These are phyloP conservation scores for Eueremaeus valkanovi DNA, from an alignment of 2,888 invertebrate genomes.

Conservation along the genomic window DNA sequence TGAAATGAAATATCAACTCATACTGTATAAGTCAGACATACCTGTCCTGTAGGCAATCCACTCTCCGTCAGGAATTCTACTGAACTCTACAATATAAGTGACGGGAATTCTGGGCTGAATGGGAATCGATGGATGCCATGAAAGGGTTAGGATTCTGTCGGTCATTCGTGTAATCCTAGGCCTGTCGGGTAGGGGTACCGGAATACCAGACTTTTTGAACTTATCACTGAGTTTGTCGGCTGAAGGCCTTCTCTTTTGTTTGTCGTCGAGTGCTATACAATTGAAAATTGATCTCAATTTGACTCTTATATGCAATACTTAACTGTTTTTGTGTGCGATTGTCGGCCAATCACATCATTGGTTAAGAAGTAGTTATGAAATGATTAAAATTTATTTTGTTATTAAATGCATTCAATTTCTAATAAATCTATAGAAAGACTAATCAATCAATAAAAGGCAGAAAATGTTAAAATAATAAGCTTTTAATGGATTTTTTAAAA, in stretches of 20 bases:
- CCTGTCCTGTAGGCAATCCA: conserved; percentile 85
- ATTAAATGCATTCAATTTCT: conserved; percentile 21
- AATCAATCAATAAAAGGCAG: conserved; percentile 24
- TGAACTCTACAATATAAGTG: conserved; percentile 91
- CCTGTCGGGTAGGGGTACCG: conserved; percentile 78
- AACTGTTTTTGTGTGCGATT: not conserved
- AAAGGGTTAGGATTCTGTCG: conserved; percentile 77
- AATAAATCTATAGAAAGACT: not conserved
- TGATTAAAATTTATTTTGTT: not conserved
- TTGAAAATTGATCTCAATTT: conserved; percentile 1
- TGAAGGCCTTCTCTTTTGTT: conserved; percentile 22
- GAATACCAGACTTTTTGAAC: conserved; percentile 60
- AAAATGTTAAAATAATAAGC: conserved; percentile 23
- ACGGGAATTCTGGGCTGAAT: conserved; percentile 81
- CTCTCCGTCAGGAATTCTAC: conserved; percentile 82
- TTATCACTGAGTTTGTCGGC: conserved; percentile 2
- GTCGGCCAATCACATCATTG: not conserved
- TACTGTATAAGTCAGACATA: conserved; percentile 42
- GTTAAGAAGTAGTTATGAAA: not conserved
- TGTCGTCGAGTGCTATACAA: conserved; percentile 25
- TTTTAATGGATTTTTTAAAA: not conserved
- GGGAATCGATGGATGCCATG: conserved; percentile 91
- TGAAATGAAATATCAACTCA: conserved; percentile 27
- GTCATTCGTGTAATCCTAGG: conserved; percentile 91
- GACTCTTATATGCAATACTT: conserved; percentile 1